Percentiles rank a stretch among this genome's conserved stretches.
These are phyloP conservation scores for Mythimna ferrago DNA, from an alignment of 2,888 invertebrate genomes.

Conservation along the genomic window DNA sequence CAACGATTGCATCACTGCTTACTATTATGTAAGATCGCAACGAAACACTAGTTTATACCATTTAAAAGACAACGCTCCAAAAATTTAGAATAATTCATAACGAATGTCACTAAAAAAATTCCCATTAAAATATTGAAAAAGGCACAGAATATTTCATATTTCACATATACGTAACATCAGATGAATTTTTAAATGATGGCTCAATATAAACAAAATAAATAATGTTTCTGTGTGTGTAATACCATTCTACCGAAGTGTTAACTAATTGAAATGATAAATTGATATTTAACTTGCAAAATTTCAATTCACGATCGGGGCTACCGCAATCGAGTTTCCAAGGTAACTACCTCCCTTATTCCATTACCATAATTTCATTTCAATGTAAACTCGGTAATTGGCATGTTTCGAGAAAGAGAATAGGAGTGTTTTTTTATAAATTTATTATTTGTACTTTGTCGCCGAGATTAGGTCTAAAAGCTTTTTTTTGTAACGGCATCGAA, in stretches of 20 bases:
- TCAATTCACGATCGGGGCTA: not conserved
- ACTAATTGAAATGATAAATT: conserved; percentile 46
- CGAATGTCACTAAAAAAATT: too few species aligned
- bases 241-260: conserved; percentile 4
- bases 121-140: too few species aligned
- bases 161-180: too few species aligned
- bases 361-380: conserved; percentile 32
- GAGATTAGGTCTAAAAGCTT: conserved; percentile 52
- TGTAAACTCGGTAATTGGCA: conserved; percentile 30
- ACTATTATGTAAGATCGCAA: too few species aligned
- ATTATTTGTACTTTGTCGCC: conserved; percentile 50
- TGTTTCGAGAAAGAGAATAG: conserved; percentile 22
- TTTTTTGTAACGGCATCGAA: conserved; percentile 7
- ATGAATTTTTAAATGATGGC: too few species aligned
- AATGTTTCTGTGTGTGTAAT: too few species aligned
- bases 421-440: not conserved
- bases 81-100: too few species aligned
- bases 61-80: too few species aligned
- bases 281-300: conserved; percentile 56
- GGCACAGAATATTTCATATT: too few species aligned
- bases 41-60: too few species aligned
- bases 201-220: too few species aligned
- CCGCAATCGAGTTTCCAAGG: conserved; percentile 22
- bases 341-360: conserved; percentile 15
- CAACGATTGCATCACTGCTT: too few species aligned